phyloP scores from a whole-genome alignment of 1,140 invertebrate genomes.

The honey bee (Apis mellifera) region Amel_HAv3.1 CM009936.2:17420001-17420500 shows the following conservation, averaged over 20 bases:
- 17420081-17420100: no score
- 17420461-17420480: slow-evolving; percentile 72
- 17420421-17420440: no score
- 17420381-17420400: slow-evolving; percentile 76
- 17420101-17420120: no score
- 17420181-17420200: slow-evolving; percentile 71
- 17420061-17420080: slow-evolving; percentile 39
- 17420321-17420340: slow-evolving; percentile 63
- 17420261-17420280: slow-evolving; percentile 12
- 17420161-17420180: slow-evolving; percentile 60
- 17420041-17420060: neutral
- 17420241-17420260: slow-evolving; percentile 76
- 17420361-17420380: slow-evolving; percentile 80
- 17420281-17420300: neutral
- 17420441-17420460: slow-evolving; percentile 76
- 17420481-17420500: no score
- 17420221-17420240: slow-evolving; percentile 77
- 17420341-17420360: slow-evolving; percentile 53
- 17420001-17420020: slow-evolving; percentile 65
- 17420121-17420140: no score
- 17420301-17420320: slow-evolving; percentile 61
- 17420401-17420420: slow-evolving; percentile 33
- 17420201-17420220: slow-evolving; percentile 71
- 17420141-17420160: slow-evolving; percentile 47
- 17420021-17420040: slow-evolving; percentile 34